phyloP scores from a whole-genome alignment of 2,113 vertebrate species.

The Canis aureus region DNA sequence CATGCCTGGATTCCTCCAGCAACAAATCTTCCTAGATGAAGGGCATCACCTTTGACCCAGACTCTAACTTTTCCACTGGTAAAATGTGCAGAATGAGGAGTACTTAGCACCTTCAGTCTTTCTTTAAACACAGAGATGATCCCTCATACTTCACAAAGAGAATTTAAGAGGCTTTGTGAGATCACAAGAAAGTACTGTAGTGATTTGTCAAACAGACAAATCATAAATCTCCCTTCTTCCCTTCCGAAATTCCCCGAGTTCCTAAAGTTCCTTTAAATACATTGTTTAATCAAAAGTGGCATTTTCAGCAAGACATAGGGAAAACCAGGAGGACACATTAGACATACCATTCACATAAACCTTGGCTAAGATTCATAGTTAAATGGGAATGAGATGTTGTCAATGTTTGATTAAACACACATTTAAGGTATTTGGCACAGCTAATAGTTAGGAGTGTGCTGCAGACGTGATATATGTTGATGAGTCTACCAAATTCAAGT shows the following conservation, averaged over 20 bases:
- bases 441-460: not conserved
- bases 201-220: not conserved
- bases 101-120: not conserved
- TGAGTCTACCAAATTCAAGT: slow-evolving; percentile 35
- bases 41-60: not conserved
- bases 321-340: not conserved
- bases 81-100: not conserved
- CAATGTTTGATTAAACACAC: not conserved
- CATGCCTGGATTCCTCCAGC: not conserved
- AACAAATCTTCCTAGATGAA: not conserved
- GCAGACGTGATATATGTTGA: not conserved
- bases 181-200: not conserved
- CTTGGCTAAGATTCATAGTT: not conserved
- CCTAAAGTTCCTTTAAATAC: slow-evolving; percentile 38
- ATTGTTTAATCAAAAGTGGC: not conserved
- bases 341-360: not conserved
- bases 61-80: not conserved
- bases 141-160: slow-evolving; percentile 1
- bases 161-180: not conserved
- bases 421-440: not conserved
- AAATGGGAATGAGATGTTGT: slow-evolving; percentile 10
- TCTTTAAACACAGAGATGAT: not conserved
- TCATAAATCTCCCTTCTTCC: not conserved
- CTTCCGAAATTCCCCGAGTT: slow-evolving; percentile 4
- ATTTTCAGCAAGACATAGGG: slow-evolving; percentile 16